These are phyloP conservation scores for Orthosia gothica DNA, from an alignment of 2,888 invertebrate genomes.

Conservation along the genomic window DNA sequence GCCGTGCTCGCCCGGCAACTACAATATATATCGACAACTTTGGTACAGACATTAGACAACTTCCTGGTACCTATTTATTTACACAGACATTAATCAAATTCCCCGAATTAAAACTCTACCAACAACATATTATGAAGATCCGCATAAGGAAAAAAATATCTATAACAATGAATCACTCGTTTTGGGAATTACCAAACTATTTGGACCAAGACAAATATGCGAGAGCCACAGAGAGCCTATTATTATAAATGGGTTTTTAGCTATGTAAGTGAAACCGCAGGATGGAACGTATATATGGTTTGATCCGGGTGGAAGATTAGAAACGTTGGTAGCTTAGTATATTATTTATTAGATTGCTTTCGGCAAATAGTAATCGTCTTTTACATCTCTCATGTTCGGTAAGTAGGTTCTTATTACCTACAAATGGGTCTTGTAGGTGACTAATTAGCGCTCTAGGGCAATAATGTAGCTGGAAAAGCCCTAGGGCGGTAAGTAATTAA, in stretches of 20 bases:
- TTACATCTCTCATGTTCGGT: too few species aligned
- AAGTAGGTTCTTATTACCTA: too few species aligned
- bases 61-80: too few species aligned
- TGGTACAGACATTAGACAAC: too few species aligned
- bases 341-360: not conserved
- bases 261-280: slow-evolving; percentile 19
- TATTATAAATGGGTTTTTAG: slow-evolving; percentile 44
- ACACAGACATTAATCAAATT: too few species aligned
- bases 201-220: slow-evolving; percentile 23
- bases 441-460: too few species aligned
- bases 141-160: slow-evolving; percentile 40
- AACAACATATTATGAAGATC: not conserved
- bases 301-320: slow-evolving; percentile 21
- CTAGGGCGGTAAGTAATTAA: too few species aligned
- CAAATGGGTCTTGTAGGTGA: too few species aligned
- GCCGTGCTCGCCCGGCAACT: too few species aligned
- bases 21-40: too few species aligned
- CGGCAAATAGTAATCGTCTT: too few species aligned
- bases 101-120: not conserved
- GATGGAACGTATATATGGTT: slow-evolving; percentile 1
- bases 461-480: too few species aligned
- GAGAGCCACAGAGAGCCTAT: slow-evolving; percentile 20
- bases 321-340: not conserved
- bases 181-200: slow-evolving; percentile 51
- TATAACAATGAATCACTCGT: slow-evolving; percentile 49